These are phyloP conservation scores for Brachyrhaphis roseni DNA, from an alignment of 2,797 vertebrate species.

Conservation along the genomic window DNA sequence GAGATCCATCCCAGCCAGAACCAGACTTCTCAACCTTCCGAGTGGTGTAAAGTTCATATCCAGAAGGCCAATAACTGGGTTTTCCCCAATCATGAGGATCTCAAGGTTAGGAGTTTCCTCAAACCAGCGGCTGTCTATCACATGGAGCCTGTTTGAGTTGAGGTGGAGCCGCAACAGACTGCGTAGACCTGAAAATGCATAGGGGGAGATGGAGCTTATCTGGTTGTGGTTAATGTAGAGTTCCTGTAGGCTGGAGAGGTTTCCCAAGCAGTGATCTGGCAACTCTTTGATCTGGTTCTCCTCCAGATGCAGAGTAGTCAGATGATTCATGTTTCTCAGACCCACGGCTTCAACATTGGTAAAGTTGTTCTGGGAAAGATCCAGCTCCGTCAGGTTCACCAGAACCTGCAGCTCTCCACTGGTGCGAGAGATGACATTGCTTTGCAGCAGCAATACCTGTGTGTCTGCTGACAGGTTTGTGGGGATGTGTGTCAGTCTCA, in stretches of 20 bases:
- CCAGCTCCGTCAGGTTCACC: conserved; percentile 93
- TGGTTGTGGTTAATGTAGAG: conserved; percentile 99
- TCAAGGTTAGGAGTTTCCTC: conserved; percentile 95
- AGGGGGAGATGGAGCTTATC: conserved; percentile 90
- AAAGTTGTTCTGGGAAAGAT: conserved; percentile 98
- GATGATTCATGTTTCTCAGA: conserved; percentile 89
- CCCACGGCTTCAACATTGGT: conserved; percentile 91
- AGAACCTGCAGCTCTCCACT: conserved; percentile 90
- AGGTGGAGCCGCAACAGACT: conserved; percentile 93
- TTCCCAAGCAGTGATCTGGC: conserved; percentile 91
- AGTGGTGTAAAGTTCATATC: conserved; percentile 97
- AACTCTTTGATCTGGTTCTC: conserved; percentile 95
- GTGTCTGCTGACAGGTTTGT: conserved; percentile 93
- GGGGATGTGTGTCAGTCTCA: conserved; percentile 91
- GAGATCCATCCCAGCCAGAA: conserved; percentile 97
- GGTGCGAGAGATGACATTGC: conserved; percentile 93
- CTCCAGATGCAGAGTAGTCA: conserved; percentile 95
- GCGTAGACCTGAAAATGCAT: conserved; percentile 90
- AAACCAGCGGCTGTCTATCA: conserved; percentile 97
- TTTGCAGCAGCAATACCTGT: conserved; percentile 96
- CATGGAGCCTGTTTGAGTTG: conserved; percentile 93
- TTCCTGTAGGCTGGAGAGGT: conserved; percentile 93
- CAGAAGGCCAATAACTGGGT: conserved; percentile 94
- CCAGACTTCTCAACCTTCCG: conserved; percentile 91
- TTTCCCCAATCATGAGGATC: conserved; percentile 99